Evolutionary conservation across 2,888 invertebrate genomes (phyloP).

Genomic region (Dasysyrphus tricinctus): DNA sequence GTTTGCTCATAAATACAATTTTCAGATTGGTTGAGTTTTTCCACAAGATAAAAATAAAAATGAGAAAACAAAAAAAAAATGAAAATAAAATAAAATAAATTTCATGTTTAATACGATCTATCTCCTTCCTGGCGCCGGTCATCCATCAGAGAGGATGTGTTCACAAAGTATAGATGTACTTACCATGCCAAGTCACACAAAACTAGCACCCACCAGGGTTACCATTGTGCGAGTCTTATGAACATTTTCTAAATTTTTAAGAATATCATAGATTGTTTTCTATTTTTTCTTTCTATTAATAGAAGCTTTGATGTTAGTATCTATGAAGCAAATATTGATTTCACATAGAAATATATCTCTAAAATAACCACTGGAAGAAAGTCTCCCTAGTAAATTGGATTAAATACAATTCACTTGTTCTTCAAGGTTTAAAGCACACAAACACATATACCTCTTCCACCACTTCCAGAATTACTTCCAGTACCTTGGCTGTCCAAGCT

Average conservation of each 20-base stretch:
- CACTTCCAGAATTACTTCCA: too few relatives aligned
- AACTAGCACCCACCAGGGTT: not conserved
- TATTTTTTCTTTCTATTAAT: not conserved
- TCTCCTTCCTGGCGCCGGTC: constrained; percentile 45
- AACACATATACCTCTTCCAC: too few relatives aligned
- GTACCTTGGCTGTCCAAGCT: too few relatives aligned
- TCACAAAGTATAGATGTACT: constrained; percentile 13
- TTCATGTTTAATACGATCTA: constrained; percentile 59
- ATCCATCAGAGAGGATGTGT: constrained; percentile 33
- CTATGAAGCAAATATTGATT: too few relatives aligned
- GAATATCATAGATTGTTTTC: not conserved
- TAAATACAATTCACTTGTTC: too few relatives aligned
- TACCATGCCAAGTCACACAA: not conserved
- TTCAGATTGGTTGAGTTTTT: constrained; percentile 59
- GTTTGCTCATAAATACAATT: constrained; percentile 51
- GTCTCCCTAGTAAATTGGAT: too few relatives aligned
- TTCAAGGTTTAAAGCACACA: too few relatives aligned
- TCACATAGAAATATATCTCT: too few relatives aligned
- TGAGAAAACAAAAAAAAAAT: not conserved
- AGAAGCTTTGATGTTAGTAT: too few relatives aligned
- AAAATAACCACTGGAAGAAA: too few relatives aligned
- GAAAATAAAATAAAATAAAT: constrained; percentile 49
- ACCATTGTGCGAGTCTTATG: not conserved
- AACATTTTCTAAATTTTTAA: not conserved
- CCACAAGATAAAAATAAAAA: constrained; percentile 6